Conservation (phyloP, 2,888 invertebrate genomes). For the Hydriomena furcata region DNA sequence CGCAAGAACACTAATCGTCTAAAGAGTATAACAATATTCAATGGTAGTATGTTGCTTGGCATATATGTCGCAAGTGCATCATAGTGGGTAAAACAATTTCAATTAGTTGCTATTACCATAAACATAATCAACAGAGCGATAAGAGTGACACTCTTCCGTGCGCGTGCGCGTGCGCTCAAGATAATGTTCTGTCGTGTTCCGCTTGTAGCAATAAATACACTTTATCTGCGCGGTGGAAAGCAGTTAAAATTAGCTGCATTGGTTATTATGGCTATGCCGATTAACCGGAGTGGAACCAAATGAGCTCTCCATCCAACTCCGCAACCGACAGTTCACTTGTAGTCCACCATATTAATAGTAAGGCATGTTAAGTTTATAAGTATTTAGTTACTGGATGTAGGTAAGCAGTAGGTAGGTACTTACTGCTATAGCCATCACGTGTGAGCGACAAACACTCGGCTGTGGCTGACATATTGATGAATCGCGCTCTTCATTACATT, state of each 20-base stretch:
- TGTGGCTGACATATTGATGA: constrained; percentile 54
- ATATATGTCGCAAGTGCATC: background rate
- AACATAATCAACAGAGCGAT: constrained; percentile 4
- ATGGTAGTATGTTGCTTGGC: no score
- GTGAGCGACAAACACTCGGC: constrained; percentile 30
- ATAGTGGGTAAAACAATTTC: background rate
- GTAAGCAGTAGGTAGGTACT: no score
- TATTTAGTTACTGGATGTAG: no score
- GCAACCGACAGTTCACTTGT: background rate
- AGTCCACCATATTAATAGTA: no score
- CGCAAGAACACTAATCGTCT: no score
- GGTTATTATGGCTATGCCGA: constrained; percentile 14
- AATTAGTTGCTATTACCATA: background rate
- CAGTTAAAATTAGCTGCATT: constrained; percentile 16
- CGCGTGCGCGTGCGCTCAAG: constrained; percentile 15
- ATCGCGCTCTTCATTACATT: constrained; percentile 52
- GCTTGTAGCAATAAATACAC: constrained; percentile 19
- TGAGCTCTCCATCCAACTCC: constrained; percentile 7
- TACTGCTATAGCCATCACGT: constrained; percentile 18
- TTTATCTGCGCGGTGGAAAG: constrained; percentile 4
- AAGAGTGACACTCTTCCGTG: constrained; percentile 11
- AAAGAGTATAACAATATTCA: no score
- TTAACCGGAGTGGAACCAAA: constrained; percentile 13
- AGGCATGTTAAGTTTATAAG: no score
- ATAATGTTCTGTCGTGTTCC: constrained; percentile 20